These are phyloP conservation scores for Brachyhypopomus occidentalis DNA, from an alignment of 2,113 vertebrate genomes.

Conservation along the genomic window DNA sequence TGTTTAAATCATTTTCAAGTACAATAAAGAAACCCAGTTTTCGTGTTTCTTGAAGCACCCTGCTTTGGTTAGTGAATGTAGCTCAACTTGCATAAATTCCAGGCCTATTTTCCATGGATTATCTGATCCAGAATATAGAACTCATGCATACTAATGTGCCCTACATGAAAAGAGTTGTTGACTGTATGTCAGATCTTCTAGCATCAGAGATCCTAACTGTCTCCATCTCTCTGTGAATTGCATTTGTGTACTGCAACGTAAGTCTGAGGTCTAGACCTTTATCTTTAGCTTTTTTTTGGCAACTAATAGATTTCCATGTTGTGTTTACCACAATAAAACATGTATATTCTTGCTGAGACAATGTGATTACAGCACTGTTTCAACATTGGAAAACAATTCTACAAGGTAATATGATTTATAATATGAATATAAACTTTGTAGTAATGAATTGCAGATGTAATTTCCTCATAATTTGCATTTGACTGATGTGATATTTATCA, in stretches of 20 bases:
- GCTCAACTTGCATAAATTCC: not conserved
- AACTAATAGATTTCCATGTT: not conserved
- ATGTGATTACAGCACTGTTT: too few relatives aligned
- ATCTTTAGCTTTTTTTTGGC: not conserved
- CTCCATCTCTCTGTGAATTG: not conserved
- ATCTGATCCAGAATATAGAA: slow-evolving; percentile 11
- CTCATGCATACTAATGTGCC: slow-evolving; percentile 13
- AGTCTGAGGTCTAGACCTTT: not conserved
- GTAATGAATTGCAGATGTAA: too few relatives aligned
- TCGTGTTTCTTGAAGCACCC: not conserved
- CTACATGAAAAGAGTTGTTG: slow-evolving; percentile 2
- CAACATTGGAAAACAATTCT: too few relatives aligned
- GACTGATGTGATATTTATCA: not conserved
- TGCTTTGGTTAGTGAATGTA: not conserved
- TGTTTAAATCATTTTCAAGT: not conserved
- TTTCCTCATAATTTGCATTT: not conserved
- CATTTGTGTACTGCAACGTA: not conserved
- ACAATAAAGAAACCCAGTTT: not conserved
- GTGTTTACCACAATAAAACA: not conserved
- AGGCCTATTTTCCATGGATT: not conserved
- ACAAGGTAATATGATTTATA: too few relatives aligned
- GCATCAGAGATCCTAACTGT: slow-evolving; percentile 10
- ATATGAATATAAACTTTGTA: too few relatives aligned
- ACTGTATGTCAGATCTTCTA: not conserved
- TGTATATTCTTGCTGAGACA: too few relatives aligned